Evolutionary conservation across 2,888 invertebrate genomes (phyloP).

Genomic region (Plemyria rubiginata): DNA sequence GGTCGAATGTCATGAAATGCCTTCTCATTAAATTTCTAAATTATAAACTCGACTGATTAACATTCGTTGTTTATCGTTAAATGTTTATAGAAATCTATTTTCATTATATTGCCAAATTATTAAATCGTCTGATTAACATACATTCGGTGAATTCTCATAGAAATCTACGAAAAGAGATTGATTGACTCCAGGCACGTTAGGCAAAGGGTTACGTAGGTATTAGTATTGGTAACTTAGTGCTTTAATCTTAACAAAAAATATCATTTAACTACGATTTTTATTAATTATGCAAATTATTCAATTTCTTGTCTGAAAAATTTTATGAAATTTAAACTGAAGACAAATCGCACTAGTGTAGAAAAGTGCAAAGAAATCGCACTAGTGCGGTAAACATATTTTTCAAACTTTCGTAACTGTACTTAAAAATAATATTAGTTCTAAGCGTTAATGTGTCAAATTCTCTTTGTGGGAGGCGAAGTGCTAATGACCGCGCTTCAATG

Average conservation of each 20-base stretch:
- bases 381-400: too few species aligned
- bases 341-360: too few species aligned
- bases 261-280: too few species aligned
- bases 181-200: too few species aligned
- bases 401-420: neutral
- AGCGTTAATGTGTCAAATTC: slow-evolving; percentile 46
- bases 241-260: too few species aligned
- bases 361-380: too few species aligned
- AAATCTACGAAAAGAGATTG: too few species aligned
- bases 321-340: too few species aligned
- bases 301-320: too few species aligned
- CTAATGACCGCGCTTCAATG: slow-evolving; percentile 63
- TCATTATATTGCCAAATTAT: neutral
- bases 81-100: neutral
- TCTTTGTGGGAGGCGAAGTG: slow-evolving; percentile 62
- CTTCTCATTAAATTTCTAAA: neutral
- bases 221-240: too few species aligned
- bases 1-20: neutral
- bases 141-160: neutral
- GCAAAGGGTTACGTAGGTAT: too few species aligned
- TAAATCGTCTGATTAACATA: neutral
- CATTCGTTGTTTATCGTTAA: neutral
- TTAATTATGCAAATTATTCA: too few species aligned
- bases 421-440: slow-evolving; percentile 37
- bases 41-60: neutral